Base-by-base conservation (phyloP, 2,113 vertebrate genomes). In the Glaucidium brasilianum region DNA sequence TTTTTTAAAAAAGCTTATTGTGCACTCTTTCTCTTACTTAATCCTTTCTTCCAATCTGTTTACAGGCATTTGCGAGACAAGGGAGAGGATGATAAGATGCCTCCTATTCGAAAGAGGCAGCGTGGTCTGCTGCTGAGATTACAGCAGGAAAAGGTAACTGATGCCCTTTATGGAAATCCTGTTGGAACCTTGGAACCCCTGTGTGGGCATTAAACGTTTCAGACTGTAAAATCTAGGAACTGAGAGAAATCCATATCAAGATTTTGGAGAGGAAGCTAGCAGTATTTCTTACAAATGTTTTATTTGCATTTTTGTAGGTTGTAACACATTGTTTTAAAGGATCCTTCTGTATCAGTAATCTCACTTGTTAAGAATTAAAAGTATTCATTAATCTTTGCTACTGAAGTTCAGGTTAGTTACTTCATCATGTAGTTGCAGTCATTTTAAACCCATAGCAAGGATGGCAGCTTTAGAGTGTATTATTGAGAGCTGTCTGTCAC, bases 71-170 rank as follows among this genome's bases (percentile, higher is more conserved):
- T 99, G n/a, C 97, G 99, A 97, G 99, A 99, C 97, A 99, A 99
- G 95, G 99, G 99, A 83, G 99, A 99, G 90, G 99, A 99, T 97
- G 99, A 99, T 96, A 99, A 99, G 96, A 99, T 99, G 99, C 99
- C 99, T 12, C 99, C 99, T 19, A 98, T 99, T 71, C 98, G 99
- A 85, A 99, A 99, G 95, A 99, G 98, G 85, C 99, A 99, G 95
- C 98, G 99, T 92, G 99, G 99, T 34, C 98, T 99, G 90, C 97
- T 99, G 60, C 94, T 99, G 84, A 99, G 98, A 85, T 98, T 99
- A 25, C 99, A 99, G 89, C 99, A 99, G 96, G 99, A 99, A 74
- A 99, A 99, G 99, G 99, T 99, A 98, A 92, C 41, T 45, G 39
- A 5, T 80, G n/a, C 27, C n/a, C 35, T 90, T 10, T 49, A 13